These are phyloP conservation scores for Scomber scombrus DNA, from an alignment of 2,113 vertebrate genomes.

Conservation along the genomic window DNA sequence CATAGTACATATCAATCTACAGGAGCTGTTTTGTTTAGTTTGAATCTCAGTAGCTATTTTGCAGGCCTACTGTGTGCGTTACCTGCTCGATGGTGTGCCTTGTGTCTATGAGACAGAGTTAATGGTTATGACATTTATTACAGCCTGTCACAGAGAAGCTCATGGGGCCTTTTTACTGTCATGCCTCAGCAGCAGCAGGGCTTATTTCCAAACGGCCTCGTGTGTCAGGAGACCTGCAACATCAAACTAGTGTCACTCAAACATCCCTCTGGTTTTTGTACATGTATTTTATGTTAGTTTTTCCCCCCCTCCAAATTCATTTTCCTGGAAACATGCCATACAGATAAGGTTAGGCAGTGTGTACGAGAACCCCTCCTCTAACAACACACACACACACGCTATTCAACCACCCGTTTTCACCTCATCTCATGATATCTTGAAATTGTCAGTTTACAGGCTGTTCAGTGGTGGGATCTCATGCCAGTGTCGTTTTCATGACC, in stretches of 20 bases:
- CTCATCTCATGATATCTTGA: conserved; percentile 7
- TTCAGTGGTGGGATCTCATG: neutral
- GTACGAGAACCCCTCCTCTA: neutral
- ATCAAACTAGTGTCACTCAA: conserved; percentile 65
- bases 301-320: neutral
- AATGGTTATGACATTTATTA: conserved; percentile 69
- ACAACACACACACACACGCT: conserved; percentile 4
- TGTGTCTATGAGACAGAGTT: conserved; percentile 56
- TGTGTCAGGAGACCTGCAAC: conserved; percentile 65
- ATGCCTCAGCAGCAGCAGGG: conserved; percentile 31
- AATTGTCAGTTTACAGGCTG: neutral
- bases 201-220: conserved; percentile 54
- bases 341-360: conserved; percentile 51
- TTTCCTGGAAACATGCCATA: conserved; percentile 57
- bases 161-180: conserved; percentile 63
- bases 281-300: conserved; percentile 60
- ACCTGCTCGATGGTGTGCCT: conserved; percentile 60
- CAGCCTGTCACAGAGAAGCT: conserved; percentile 49
- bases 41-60: conserved; percentile 26
- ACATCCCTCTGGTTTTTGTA: conserved; percentile 71
- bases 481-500: conserved; percentile 26
- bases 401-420: neutral
- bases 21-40: conserved; percentile 42
- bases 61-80: conserved; percentile 53
- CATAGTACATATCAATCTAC: conserved; percentile 43